Percentiles rank a stretch among this genome's conserved stretches.
These are phyloP conservation scores for Marcusenius ussheri DNA, from an alignment of 2,113 vertebrate species.

Conservation along the genomic window DNA sequence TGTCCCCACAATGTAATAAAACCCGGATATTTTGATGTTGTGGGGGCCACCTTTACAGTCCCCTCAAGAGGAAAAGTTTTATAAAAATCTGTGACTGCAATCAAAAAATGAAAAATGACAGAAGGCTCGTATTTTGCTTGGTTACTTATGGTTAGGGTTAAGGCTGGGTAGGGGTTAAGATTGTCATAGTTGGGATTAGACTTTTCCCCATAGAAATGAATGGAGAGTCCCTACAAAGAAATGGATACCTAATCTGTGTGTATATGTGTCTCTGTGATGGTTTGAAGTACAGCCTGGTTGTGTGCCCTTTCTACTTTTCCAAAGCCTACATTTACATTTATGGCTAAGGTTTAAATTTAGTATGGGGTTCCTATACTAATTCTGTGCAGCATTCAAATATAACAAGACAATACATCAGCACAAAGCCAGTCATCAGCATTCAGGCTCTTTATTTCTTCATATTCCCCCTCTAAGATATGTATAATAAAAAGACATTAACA, in stretches of 20 bases:
- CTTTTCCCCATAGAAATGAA: not conserved
- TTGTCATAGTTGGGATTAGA: not conserved
- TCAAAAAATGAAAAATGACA: not conserved
- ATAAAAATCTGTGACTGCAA: not conserved
- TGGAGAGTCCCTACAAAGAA: not conserved
- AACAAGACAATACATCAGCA: conserved; percentile 45
- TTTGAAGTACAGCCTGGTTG: not conserved
- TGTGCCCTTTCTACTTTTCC: not conserved
- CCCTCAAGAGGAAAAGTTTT: not conserved
- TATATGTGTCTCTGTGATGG: not conserved
- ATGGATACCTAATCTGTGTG: not conserved
- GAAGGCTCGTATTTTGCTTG: not conserved
- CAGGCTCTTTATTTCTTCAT: not conserved
- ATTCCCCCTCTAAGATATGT: not conserved
- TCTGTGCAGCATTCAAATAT: conserved; percentile 18
- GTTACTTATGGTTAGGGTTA: not conserved
- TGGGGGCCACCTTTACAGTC: not conserved
- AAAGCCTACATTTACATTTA: not conserved
- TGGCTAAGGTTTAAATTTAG: conserved; percentile 27
- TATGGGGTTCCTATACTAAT: conserved; percentile 18
- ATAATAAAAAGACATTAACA: not conserved
- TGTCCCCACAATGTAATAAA: not conserved
- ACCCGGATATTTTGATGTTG: not conserved
- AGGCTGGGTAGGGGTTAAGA: not conserved
- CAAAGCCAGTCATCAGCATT: conserved; percentile 10